Evolutionary conservation across 1,140 invertebrate species (phyloP), one percentile per base, ranked within the genome.

Genomic region (Brachionus asplanchnoidis): DNA sequence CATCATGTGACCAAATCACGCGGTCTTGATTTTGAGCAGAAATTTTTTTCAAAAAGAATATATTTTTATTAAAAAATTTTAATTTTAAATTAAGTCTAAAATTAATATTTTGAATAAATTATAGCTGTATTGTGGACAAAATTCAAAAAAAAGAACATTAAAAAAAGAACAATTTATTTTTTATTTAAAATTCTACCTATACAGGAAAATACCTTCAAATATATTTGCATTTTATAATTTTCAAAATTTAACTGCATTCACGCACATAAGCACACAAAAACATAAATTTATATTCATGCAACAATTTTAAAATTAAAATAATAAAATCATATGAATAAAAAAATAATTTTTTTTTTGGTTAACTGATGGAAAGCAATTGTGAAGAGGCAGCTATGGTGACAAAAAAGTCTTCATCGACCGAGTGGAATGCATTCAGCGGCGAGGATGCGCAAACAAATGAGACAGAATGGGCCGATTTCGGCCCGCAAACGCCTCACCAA

Each of bases 281-380:
- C 36, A 42, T 42, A 73, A 40, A 42, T 42, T 40, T 42, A 42
- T 73, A 40, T 73, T 73, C 36, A 73, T 73, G 28, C n/a, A 40
- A 17, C 32, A 73, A 73, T 40, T 32, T 23, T n/a, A 68, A 68
- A 73, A 73, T 73, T 40, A 73, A 73, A 73, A 40, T 73, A 73
- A 73, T 73, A 46, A 73, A 73, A 73, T 73, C 68, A 73, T 73
- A 73, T 73, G 68, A 73, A 73, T 36, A 40, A 73, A 73, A 40
- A 73, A 73, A 17, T 17, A 40, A 12, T 32, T 68, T 36, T 12
- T n/a, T 68, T 68, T 32, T 68, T 68, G 5, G 14, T 68, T 32
- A 68, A 73, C 68, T 40, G 2, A 73, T 73, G 68, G 68, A 73
- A 73, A 42, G 40, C 40, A 73, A n/a, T n/a, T 6, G 32, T 20